Conservation (phyloP, 2,888 invertebrate genomes). For the Drosophila rubida region DNA sequence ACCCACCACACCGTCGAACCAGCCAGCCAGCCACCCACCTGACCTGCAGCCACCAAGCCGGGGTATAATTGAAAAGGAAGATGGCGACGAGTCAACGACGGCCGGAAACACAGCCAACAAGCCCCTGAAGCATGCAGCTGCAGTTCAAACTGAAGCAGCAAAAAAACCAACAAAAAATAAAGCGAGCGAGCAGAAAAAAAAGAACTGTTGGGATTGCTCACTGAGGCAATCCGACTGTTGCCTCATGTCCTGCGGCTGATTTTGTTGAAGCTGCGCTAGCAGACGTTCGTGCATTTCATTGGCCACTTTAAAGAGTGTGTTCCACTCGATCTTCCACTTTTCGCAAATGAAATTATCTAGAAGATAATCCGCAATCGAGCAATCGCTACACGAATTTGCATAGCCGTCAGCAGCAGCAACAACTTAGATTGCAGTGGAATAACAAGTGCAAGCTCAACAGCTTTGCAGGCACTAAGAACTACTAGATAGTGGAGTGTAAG, state of each 20-base stretch:
- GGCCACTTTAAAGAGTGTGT: slow-evolving; percentile 11
- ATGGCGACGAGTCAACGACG: slow-evolving; percentile 63
- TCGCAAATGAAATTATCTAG: background rate
- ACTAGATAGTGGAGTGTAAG: background rate
- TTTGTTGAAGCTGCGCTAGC: slow-evolving; percentile 16
- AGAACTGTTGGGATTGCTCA: slow-evolving; percentile 31
- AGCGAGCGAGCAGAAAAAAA: slow-evolving; percentile 6
- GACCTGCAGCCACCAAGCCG: slow-evolving; percentile 17
- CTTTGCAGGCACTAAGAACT: background rate
- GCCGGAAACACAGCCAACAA: slow-evolving; percentile 66
- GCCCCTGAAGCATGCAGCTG: slow-evolving; percentile 49
- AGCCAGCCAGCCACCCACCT: background rate
- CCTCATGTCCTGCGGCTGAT: slow-evolving; percentile 40
- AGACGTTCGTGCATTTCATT: background rate
- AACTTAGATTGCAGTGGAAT: background rate
- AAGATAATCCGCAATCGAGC: background rate
- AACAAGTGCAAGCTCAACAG: background rate
- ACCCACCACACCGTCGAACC: background rate
- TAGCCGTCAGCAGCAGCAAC: background rate
- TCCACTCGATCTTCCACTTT: background rate
- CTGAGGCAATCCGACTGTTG: slow-evolving; percentile 38
- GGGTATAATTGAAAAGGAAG: slow-evolving; percentile 73
- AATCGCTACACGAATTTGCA: background rate
- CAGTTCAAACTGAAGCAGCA: slow-evolving; percentile 33
- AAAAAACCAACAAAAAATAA: slow-evolving; percentile 13